Evolutionary conservation across 2,797 vertebrate species (phyloP).

Genomic region (Anabas testudineus): DNA sequence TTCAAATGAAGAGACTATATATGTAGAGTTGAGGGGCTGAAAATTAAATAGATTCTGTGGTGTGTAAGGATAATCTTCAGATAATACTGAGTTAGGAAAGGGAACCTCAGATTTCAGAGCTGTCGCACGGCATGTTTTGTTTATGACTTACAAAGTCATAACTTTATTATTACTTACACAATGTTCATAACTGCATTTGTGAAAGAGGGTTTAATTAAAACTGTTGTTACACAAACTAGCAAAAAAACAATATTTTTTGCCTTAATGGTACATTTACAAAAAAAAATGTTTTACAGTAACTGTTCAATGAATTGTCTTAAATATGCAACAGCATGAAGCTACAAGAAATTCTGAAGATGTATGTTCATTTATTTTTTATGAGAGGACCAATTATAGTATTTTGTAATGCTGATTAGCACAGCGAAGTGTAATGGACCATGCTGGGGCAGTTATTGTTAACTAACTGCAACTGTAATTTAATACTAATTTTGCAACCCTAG

Average conservation of each 20-base stretch:
- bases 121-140: constrained; percentile 25
- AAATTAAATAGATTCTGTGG: constrained; percentile 14
- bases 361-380: constrained; percentile 25
- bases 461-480: constrained; percentile 16
- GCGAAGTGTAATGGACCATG: constrained; percentile 10
- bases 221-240: not conserved
- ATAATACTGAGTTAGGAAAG: not conserved
- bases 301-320: not conserved
- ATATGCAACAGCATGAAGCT: not conserved
- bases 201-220: not conserved
- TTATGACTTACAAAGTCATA: constrained; percentile 18
- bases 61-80: constrained; percentile 9
- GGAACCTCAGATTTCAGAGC: not conserved
- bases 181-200: not conserved
- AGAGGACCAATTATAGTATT: constrained; percentile 11
- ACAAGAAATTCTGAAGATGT: constrained; percentile 11
- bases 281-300: not conserved
- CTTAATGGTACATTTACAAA: not conserved
- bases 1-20: constrained; percentile 47
- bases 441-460: constrained; percentile 23
- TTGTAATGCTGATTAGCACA: constrained; percentile 35
- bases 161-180: not conserved
- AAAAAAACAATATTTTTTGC: not conserved
- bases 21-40: constrained; percentile 16
- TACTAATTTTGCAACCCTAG: not conserved